Percentiles rank a stretch among this genome's conserved stretches.
These are phyloP conservation scores for Zeugodacus cucurbitae DNA, from an alignment of 1,140 invertebrate genomes.

Conservation along the genomic window DNA sequence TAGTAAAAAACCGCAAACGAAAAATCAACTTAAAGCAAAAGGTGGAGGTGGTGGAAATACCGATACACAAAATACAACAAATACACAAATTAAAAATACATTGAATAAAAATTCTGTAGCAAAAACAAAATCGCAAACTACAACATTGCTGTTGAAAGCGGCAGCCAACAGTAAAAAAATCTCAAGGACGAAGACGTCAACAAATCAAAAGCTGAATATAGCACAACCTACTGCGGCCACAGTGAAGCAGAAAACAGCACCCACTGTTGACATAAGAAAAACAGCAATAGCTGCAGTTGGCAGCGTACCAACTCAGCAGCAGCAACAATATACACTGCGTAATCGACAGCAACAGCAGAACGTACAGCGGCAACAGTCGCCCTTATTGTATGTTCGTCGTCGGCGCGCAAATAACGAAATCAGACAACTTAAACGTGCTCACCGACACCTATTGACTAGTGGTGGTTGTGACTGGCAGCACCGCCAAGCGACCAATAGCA, in stretches of 20 bases:
- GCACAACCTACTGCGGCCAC: not conserved
- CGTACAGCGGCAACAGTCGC: conserved; percentile 42
- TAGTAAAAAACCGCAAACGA: conserved; percentile 48
- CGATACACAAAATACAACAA: not conserved
- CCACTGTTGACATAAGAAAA: conserved; percentile 8
- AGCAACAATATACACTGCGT: conserved; percentile 20
- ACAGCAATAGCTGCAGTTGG: not conserved
- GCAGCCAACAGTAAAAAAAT: not conserved
- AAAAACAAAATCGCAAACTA: not conserved
- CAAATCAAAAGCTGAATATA: not conserved
- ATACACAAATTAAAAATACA: conserved; percentile 13
- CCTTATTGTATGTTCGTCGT: conserved; percentile 45
- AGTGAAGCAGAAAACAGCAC: not conserved
- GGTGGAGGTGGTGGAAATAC: not conserved
- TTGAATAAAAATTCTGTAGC: not conserved
- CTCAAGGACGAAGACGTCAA: conserved; percentile 24
- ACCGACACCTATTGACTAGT: conserved; percentile 62
- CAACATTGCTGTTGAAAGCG: not conserved
- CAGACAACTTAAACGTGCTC: conserved; percentile 61
- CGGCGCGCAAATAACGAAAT: conserved; percentile 48
- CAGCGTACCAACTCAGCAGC: conserved; percentile 42
- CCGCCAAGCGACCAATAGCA: conserved; percentile 1
- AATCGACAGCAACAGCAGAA: conserved; percentile 38
- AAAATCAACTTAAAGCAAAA: not conserved
- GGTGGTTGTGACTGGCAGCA: conserved; percentile 52